These are phyloP conservation scores for Dasypolia templi DNA, from an alignment of 2,888 invertebrate species.

Conservation along the genomic window DNA sequence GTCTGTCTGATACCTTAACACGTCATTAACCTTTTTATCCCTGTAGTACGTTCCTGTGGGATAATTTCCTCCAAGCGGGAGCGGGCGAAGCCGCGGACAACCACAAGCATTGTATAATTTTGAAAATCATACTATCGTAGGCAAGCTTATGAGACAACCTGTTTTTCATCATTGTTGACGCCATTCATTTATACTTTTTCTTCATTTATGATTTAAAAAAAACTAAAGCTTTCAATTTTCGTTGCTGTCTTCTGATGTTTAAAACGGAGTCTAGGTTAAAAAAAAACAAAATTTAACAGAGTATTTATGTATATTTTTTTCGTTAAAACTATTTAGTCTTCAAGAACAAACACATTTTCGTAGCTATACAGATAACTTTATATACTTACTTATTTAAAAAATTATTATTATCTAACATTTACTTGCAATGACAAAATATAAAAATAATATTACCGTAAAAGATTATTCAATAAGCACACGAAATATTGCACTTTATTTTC, in stretches of 20 bases:
- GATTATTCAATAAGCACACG: slow-evolving; percentile 46
- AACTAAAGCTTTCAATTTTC: too few species aligned
- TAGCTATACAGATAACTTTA: slow-evolving; percentile 42
- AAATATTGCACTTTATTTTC: slow-evolving; percentile 55
- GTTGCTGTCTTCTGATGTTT: not conserved
- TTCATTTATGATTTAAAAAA: too few species aligned
- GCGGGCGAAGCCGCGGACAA: too few species aligned
- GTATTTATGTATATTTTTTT: slow-evolving; percentile 78
- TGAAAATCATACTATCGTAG: too few species aligned
- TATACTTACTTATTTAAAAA: slow-evolving; percentile 41
- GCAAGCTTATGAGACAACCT: too few species aligned
- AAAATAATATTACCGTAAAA: slow-evolving; percentile 52
- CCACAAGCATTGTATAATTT: too few species aligned
- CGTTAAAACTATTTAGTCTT: slow-evolving; percentile 80
- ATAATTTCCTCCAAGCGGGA: too few species aligned
- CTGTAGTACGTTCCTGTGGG: too few species aligned
- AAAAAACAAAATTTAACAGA: slow-evolving; percentile 71
- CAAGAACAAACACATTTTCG: slow-evolving; percentile 75
- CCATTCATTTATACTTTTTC: too few species aligned
- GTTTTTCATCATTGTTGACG: too few species aligned
- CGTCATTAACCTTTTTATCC: too few species aligned
- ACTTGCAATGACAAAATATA: slow-evolving; percentile 59
- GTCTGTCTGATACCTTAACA: too few species aligned
- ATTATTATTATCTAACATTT: slow-evolving; percentile 56
- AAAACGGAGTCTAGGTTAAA: not conserved